Conservation (phyloP, 2,797 vertebrate species). For the Cygnus olor region DNA sequence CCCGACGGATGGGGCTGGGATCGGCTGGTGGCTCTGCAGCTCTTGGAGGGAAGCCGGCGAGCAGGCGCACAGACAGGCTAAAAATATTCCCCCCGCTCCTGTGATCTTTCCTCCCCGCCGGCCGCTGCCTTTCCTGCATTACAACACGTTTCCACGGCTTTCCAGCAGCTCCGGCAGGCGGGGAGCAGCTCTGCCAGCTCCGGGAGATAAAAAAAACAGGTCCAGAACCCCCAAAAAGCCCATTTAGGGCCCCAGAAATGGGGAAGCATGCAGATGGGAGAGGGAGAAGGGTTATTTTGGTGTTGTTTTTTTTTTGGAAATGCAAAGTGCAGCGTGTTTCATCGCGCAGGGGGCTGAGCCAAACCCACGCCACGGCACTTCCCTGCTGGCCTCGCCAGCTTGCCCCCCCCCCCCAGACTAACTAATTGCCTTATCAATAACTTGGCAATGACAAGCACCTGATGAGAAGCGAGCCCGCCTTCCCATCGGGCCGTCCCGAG, state of each 20-base stretch:
- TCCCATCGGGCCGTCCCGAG: not conserved
- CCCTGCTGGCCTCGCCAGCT: no score
- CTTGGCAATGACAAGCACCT: no score
- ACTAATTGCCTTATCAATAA: no score
- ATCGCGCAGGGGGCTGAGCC: accelerated
- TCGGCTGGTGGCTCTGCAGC: not conserved
- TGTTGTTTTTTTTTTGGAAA: not conserved
- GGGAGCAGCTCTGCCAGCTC: not conserved
- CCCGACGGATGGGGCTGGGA: not conserved
- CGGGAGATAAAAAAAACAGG: not conserved
- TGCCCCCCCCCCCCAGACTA: no score
- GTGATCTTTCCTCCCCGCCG: not conserved
- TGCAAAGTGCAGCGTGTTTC: not conserved
- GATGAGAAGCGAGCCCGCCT: accelerated
- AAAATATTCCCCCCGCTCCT: conserved; percentile 25
- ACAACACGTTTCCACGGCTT: not conserved
- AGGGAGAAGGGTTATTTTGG: no score
- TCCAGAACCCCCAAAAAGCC: not conserved
- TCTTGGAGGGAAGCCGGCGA: not conserved
- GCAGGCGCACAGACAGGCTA: not conserved
- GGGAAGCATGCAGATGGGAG: not conserved
- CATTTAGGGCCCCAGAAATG: not conserved
- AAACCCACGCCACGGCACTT: accelerated
- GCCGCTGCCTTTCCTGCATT: not conserved
- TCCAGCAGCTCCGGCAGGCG: not conserved